A percentile compares a stretch with the other conserved stretches of the same genome.
Evolutionary conservation across 2,113 vertebrate genomes (phyloP).

Genomic region (Gobius niger): DNA sequence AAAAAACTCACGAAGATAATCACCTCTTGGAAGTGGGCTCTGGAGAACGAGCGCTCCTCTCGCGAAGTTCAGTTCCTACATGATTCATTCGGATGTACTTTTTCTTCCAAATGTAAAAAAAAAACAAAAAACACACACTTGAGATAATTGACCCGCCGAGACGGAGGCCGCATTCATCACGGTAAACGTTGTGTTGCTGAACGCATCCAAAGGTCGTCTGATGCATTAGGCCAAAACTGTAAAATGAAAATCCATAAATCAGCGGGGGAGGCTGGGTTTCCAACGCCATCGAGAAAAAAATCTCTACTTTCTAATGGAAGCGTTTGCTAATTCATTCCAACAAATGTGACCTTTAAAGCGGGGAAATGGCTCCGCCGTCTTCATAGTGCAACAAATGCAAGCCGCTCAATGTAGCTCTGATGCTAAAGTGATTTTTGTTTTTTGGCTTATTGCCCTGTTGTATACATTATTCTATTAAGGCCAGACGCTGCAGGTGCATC

Average conservation of each 20-base stretch:
- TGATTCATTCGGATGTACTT: not conserved
- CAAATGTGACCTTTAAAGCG: not conserved
- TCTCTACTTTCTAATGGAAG: conserved; percentile 6
- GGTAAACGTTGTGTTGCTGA: not conserved
- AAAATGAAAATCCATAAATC: not conserved
- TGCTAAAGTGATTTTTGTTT: no score
- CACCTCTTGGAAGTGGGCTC: conserved; percentile 9
- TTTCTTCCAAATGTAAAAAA: not conserved
- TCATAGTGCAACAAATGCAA: not conserved
- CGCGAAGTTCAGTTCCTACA: not conserved
- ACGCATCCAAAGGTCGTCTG: not conserved
- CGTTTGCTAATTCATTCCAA: conserved; percentile 1
- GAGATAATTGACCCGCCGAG: conserved; percentile 18
- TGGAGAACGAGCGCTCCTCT: not conserved
- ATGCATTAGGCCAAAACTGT: not conserved
- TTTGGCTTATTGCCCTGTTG: no score
- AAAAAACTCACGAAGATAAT: conserved; percentile 19
- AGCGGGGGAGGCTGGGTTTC: not conserved
- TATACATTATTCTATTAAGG: no score
- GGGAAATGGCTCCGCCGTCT: not conserved
- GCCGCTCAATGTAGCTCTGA: no score
- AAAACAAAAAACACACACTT: not conserved
- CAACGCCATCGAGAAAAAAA: not conserved
- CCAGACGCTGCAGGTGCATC: no score
- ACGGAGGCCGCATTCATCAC: conserved; percentile 12